A percentile compares a stretch with the other conserved stretches of the same genome.
Conservation (phyloP, 2,888 invertebrate genomes). For the Dendrolimus pini region DNA sequence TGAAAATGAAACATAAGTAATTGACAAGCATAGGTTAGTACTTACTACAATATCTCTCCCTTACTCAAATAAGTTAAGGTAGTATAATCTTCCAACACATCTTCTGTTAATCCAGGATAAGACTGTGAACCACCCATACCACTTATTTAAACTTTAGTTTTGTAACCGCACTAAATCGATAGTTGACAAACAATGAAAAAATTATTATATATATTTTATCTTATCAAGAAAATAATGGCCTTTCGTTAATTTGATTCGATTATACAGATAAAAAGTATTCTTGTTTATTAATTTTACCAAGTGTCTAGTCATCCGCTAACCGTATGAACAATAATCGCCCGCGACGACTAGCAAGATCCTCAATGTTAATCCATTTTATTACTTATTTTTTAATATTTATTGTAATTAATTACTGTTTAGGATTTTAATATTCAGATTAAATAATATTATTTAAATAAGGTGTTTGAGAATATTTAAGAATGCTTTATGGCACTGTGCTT, state of each 20-base stretch:
- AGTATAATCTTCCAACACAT: conserved; percentile 77
- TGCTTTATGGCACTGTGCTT: no score
- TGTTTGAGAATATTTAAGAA: no score
- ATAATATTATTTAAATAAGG: no score
- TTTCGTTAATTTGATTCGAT: not conserved
- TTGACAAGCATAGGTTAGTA: conserved; percentile 12
- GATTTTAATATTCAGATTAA: no score
- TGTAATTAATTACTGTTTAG: no score
- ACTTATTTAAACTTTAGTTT: not conserved
- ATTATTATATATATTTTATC: not conserved
- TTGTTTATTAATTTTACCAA: not conserved
- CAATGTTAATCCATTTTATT: no score
- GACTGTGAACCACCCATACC: conserved; percentile 70
- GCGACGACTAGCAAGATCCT: no score
- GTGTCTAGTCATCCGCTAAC: no score
- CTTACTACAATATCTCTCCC: conserved; percentile 80
- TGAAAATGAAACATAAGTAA: no score
- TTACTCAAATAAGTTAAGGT: conserved; percentile 78
- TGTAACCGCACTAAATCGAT: not conserved
- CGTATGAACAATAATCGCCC: no score
- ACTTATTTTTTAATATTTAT: no score
- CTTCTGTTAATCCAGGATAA: conserved; percentile 70
- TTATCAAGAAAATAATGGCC: not conserved
- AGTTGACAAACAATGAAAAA: not conserved
- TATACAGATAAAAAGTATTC: not conserved